A percentile compares a stretch with the other conserved stretches of the same genome.
These are phyloP conservation scores for Rhodinocichla rosea DNA, from an alignment of 2,113 vertebrate species.

Conservation along the genomic window DNA sequence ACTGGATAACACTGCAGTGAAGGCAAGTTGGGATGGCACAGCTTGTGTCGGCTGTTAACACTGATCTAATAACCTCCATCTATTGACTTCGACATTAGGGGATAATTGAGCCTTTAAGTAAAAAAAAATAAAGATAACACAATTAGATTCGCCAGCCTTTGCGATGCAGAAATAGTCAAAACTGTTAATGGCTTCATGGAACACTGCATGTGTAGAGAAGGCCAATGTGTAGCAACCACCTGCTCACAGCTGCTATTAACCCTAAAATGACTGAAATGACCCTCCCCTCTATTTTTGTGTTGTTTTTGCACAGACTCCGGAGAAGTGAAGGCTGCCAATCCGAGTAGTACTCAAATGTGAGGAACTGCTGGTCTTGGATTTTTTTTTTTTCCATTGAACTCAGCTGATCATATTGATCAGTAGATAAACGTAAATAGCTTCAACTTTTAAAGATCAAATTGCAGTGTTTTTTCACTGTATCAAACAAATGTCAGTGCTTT, in stretches of 20 bases:
- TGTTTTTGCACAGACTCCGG: slow-evolving; percentile 88
- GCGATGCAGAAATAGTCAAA: slow-evolving; percentile 67
- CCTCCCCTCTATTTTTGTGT: slow-evolving; percentile 75
- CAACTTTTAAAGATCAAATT: slow-evolving; percentile 82
- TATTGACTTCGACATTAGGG: slow-evolving; percentile 51
- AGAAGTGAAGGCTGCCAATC: slow-evolving; percentile 90
- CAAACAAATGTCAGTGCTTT: slow-evolving; percentile 87
- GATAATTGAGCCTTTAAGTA: slow-evolving; percentile 50
- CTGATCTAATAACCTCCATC: slow-evolving; percentile 63
- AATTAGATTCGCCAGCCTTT: slow-evolving; percentile 62
- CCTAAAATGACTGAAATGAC: slow-evolving; percentile 74
- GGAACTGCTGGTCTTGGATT: slow-evolving; percentile 82
- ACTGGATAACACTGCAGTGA: slow-evolving; percentile 76
- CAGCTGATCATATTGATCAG: slow-evolving; percentile 99
- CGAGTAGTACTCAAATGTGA: slow-evolving; percentile 83
- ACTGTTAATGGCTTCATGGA: slow-evolving; percentile 70
- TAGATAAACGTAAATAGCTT: slow-evolving; percentile 86
- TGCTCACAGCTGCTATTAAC: slow-evolving; percentile 81
- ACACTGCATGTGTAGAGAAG: slow-evolving; percentile 73
- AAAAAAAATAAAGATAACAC: neutral
- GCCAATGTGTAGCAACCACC: slow-evolving; percentile 73
- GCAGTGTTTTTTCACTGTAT: slow-evolving; percentile 97
- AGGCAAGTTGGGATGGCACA: slow-evolving; percentile 65
- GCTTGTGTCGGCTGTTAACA: slow-evolving; percentile 59
- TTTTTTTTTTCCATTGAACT: slow-evolving; percentile 82